Base-by-base conservation (phyloP, 2,888 invertebrate species). In the Thelaira solivaga region DNA sequence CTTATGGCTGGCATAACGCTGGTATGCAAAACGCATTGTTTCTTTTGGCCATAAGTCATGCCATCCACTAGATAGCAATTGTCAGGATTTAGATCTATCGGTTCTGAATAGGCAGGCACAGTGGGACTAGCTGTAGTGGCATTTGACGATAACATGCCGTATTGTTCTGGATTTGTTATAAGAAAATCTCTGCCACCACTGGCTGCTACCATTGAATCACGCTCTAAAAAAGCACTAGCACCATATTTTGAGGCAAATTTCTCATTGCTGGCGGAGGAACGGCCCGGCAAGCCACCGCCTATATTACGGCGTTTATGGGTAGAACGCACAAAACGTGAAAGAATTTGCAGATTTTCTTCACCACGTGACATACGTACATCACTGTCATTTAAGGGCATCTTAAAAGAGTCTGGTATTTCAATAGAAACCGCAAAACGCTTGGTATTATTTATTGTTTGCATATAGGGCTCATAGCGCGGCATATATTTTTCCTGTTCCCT, bases 1-100 rank as follows among this genome's bases (percentile, higher is more conserved):
- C 89, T 89, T 55, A 89, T 88, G 16, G 89, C 89, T 34, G 89
- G 89, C 89, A 89, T 89, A 22, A 89, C 87, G 77, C 85, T 87
- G 0, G 89, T 89, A 80, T 89, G 86, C 68, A 88, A 69, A 1
- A 87, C 86, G 51, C 89, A 89, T 26, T 87, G 83, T 73, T 87
- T 89, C 76, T 87, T 89, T 67, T 89, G 89, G 0, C 88, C 88
- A 71, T 87, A 86, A 13, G 85, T 84, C 43, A 89, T 76, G 6
- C 88, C 89, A 24, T 86, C 86, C 1, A 89, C 86, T 20, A 83
- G 82, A 73, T 88, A 88, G 69, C 89, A 89, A 41, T 87, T 84
- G 45, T 89, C 86, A 1, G 89, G 89, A 84, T 89, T 88, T 13
- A 89, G 79, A 78, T 89, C 85, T n/a, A 87, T 83, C 3, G 85